Percentiles rank a stretch among this genome's conserved stretches.
Evolutionary conservation across 2,797 vertebrate genomes (phyloP).

Genomic region (Girardinus metallicus): DNA sequence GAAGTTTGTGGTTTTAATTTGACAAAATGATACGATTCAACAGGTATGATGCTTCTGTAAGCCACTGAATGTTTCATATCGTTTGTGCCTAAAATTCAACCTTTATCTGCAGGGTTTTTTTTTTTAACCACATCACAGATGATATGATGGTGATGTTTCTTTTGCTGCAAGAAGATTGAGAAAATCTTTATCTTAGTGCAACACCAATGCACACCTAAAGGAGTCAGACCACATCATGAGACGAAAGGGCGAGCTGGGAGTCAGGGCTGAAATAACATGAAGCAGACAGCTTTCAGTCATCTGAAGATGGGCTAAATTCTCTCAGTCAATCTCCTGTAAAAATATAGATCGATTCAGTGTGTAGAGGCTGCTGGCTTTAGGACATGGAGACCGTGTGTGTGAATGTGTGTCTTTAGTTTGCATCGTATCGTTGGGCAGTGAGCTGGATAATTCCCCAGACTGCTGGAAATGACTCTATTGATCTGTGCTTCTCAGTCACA

Average conservation of each 20-base stretch:
- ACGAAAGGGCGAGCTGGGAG: neutral
- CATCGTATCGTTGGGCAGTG: slow-evolving; percentile 59
- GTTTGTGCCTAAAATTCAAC: neutral
- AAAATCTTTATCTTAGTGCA: slow-evolving; percentile 6
- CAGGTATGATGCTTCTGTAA: neutral
- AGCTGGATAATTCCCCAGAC: slow-evolving; percentile 73
- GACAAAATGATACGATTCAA: neutral
- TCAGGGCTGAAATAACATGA: neutral
- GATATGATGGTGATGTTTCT: neutral
- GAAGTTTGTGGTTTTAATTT: neutral
- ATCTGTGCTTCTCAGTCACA: slow-evolving; percentile 61
- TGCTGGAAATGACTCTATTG: slow-evolving; percentile 77
- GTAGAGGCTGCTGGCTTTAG: slow-evolving; percentile 27
- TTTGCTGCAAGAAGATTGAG: slow-evolving; percentile 3
- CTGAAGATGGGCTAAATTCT: slow-evolving; percentile 36
- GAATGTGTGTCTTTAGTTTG: slow-evolving; percentile 39
- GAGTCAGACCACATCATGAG: neutral
- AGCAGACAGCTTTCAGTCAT: slow-evolving; percentile 15
- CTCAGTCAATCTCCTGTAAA: slow-evolving; percentile 42
- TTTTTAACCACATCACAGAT: neutral
- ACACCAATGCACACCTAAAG: neutral
- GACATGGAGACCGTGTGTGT: slow-evolving; percentile 15
- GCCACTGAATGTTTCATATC: neutral
- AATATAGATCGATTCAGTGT: slow-evolving; percentile 52
- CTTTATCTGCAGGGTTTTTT: neutral